Evolutionary conservation across 2,888 invertebrate species (phyloP).

Genomic region (Eudasyphora cyanicolor): DNA sequence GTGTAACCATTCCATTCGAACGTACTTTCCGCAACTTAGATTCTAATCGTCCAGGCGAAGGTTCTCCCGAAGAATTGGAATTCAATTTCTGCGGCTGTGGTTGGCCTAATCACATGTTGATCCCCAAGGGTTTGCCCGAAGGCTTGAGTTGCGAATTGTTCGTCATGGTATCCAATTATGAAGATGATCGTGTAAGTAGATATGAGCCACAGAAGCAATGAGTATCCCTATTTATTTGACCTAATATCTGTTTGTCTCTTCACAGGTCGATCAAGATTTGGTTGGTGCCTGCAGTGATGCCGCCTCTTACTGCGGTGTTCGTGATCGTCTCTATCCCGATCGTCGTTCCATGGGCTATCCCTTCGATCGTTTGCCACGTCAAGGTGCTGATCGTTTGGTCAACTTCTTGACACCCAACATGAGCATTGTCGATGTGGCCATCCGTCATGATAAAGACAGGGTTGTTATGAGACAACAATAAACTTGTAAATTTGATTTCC

Average conservation of each 20-base stretch:
- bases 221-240: neutral
- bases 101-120: constrained; percentile 91
- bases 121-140: constrained; percentile 86
- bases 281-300: constrained; percentile 85
- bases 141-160: constrained; percentile 87
- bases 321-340: constrained; percentile 90
- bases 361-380: constrained; percentile 87
- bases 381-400: constrained; percentile 82
- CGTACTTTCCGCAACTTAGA: constrained; percentile 88
- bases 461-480: constrained; percentile 30
- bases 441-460: constrained; percentile 81
- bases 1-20: constrained; percentile 91
- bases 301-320: constrained; percentile 89
- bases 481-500: neutral
- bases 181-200: constrained; percentile 82
- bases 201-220: neutral
- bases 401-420: constrained; percentile 90
- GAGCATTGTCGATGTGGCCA: constrained; percentile 83
- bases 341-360: constrained; percentile 92
- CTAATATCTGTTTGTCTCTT: neutral
- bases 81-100: constrained; percentile 94
- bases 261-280: constrained; percentile 78
- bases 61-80: constrained; percentile 80
- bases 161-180: constrained; percentile 89
- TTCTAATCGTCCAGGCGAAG: constrained; percentile 82